phyloP scores from a whole-genome alignment of 2,113 vertebrate species.

The Butorides virescens region DNA sequence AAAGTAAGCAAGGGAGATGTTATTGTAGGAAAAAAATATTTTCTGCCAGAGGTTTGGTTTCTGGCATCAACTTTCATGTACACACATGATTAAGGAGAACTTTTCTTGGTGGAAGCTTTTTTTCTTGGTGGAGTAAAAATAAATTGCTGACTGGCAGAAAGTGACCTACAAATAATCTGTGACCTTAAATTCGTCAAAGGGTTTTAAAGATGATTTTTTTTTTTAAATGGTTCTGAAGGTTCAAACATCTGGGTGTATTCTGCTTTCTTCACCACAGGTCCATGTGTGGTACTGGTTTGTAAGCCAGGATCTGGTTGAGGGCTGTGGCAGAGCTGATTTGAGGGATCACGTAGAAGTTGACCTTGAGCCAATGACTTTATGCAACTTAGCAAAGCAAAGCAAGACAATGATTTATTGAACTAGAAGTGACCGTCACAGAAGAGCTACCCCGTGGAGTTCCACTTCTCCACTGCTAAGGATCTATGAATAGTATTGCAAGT shows the following conservation, averaged over 20 bases:
- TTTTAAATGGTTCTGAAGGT: background rate
- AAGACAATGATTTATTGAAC: background rate
- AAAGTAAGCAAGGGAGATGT: background rate
- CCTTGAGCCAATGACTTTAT: background rate
- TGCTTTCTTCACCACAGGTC: background rate
- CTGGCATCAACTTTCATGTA: background rate
- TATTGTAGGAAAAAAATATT: background rate
- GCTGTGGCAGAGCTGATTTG: background rate
- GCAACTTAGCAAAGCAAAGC: background rate
- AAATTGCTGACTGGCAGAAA: background rate
- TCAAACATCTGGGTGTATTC: background rate
- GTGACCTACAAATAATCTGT: background rate
- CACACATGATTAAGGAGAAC: background rate
- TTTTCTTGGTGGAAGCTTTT: background rate
- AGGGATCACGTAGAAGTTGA: background rate
- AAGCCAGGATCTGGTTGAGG: background rate
- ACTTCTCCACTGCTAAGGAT: background rate
- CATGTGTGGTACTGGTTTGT: background rate
- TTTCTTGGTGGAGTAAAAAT: background rate
- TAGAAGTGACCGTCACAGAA: background rate
- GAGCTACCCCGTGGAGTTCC: background rate
- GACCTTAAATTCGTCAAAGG: background rate
- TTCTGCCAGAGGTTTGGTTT: background rate
- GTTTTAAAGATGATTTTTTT: background rate
- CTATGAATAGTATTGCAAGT: background rate